Conservation (phyloP, 2,888 invertebrate species). For the Drosophila kuntzei region DNA sequence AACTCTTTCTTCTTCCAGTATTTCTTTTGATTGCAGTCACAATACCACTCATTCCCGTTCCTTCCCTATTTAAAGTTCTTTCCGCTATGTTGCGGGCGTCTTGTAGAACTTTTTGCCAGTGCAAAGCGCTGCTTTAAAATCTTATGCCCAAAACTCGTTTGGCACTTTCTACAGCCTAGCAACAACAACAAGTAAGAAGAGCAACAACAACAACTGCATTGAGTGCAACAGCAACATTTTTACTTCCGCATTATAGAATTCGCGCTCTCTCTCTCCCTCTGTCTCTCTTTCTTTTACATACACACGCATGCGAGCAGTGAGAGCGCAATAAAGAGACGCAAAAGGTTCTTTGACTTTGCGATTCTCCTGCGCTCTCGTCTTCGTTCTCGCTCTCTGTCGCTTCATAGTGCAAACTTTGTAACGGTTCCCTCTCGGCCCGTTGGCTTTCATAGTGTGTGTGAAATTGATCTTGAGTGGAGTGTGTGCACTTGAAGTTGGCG, state of each 20-base stretch:
- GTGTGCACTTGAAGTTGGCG: conserved; percentile 77
- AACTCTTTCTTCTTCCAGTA: not conserved
- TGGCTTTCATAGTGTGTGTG: conserved; percentile 72
- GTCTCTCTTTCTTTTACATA: conserved; percentile 28
- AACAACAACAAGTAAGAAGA: conserved; percentile 35
- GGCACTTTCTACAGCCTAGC: conserved; percentile 57
- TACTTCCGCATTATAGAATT: conserved; percentile 72
- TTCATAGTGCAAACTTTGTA: conserved; percentile 62
- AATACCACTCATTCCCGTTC: not conserved
- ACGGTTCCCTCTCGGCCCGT: conserved; percentile 65
- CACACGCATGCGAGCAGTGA: conserved; percentile 12
- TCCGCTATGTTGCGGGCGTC: conserved; percentile 59
- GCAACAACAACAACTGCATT: conserved; percentile 40
- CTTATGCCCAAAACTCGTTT: conserved; percentile 57
- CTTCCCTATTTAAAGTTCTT: conserved; percentile 20
- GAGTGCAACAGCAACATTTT: conserved; percentile 56
- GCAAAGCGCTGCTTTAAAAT: conserved; percentile 21
- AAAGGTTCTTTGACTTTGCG: conserved; percentile 58
- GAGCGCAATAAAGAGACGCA: conserved; percentile 53
- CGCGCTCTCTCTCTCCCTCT: conserved; percentile 28
- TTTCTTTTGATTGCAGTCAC: not conserved
- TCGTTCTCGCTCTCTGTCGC: conserved; percentile 23
- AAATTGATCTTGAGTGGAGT: conserved; percentile 83
- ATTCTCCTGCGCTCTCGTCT: conserved; percentile 42
- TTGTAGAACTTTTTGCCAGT: conserved; percentile 3